phyloP scores from a whole-genome alignment of 2,113 vertebrate genomes.

The Pristiophorus japonicus region DNA sequence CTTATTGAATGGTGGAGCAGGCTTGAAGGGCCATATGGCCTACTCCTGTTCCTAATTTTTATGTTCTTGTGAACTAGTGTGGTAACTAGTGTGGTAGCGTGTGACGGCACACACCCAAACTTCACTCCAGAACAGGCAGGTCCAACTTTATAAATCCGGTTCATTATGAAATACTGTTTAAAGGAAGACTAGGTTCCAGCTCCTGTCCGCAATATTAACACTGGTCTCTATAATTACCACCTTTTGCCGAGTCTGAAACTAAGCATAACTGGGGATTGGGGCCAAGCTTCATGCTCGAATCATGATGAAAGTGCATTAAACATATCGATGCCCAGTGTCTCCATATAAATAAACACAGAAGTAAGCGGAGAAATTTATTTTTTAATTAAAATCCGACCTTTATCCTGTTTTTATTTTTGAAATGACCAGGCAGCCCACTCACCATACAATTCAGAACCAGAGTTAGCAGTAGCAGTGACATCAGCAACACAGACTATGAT shows the following conservation, averaged over 20 bases:
- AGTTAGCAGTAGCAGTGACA: background rate
- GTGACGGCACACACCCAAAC: too few relatives aligned
- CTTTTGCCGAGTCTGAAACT: background rate
- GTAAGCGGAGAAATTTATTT: background rate
- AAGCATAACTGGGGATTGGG: background rate
- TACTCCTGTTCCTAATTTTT: too few relatives aligned
- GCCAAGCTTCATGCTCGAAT: background rate
- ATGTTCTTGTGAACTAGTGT: too few relatives aligned
- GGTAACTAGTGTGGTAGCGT: too few relatives aligned
- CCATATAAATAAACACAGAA: background rate
- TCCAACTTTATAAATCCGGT: too few relatives aligned
- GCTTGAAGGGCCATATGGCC: too few relatives aligned
- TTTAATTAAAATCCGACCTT: background rate
- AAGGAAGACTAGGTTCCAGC: background rate
- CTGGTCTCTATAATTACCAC: background rate
- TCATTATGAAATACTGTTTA: background rate
- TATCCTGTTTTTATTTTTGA: background rate
- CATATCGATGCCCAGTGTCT: background rate
- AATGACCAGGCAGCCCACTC: background rate
- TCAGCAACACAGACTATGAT: background rate
- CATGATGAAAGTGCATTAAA: background rate
- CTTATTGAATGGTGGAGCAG: too few relatives aligned
- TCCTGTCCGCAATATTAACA: background rate
- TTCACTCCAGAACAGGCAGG: too few relatives aligned
- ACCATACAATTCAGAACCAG: background rate